These are phyloP conservation scores for Cheilosia urbana DNA, from an alignment of 2,888 invertebrate genomes.

Conservation along the genomic window DNA sequence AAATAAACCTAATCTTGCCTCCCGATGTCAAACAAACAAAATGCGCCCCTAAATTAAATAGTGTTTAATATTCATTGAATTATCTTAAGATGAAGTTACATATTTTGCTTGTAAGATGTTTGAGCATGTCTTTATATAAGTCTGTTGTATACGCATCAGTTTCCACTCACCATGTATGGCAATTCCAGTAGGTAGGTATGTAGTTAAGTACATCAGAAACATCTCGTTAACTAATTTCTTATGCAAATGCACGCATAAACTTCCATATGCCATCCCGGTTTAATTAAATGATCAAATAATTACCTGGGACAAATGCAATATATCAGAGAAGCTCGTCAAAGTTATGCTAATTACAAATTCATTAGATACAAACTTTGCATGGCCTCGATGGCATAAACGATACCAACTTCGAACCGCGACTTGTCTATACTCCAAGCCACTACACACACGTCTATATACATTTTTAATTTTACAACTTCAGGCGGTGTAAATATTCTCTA, in stretches of 20 bases:
- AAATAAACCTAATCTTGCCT: background rate
- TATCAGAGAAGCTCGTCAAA: slow-evolving; percentile 55
- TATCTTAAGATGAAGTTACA: background rate
- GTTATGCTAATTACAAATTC: slow-evolving; percentile 69
- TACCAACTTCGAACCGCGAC: slow-evolving; percentile 6
- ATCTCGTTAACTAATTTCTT: slow-evolving; percentile 38
- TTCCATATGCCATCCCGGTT: slow-evolving; percentile 31
- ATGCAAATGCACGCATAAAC: slow-evolving; percentile 69
- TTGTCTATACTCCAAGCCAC: background rate
- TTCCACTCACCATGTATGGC: slow-evolving; percentile 41
- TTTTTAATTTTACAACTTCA: slow-evolving; percentile 49
- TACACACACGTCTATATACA: slow-evolving; percentile 10
- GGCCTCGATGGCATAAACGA: slow-evolving; percentile 7
- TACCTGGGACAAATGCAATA: slow-evolving; percentile 68
- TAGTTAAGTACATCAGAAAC: slow-evolving; percentile 8
- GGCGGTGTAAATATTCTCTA: background rate
- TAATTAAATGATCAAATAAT: slow-evolving; percentile 75
- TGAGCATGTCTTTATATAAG: slow-evolving; percentile 8
- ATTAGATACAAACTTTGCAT: slow-evolving; percentile 60
- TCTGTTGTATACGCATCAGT: slow-evolving; percentile 31
- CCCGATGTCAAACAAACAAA: background rate
- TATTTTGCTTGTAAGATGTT: background rate
- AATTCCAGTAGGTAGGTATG: slow-evolving; percentile 13
- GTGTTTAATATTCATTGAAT: background rate
- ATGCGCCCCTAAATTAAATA: too few relatives aligned